phyloP scores from a whole-genome alignment of 1,140 invertebrate genomes.

The Drosophila nasuta region DNA sequence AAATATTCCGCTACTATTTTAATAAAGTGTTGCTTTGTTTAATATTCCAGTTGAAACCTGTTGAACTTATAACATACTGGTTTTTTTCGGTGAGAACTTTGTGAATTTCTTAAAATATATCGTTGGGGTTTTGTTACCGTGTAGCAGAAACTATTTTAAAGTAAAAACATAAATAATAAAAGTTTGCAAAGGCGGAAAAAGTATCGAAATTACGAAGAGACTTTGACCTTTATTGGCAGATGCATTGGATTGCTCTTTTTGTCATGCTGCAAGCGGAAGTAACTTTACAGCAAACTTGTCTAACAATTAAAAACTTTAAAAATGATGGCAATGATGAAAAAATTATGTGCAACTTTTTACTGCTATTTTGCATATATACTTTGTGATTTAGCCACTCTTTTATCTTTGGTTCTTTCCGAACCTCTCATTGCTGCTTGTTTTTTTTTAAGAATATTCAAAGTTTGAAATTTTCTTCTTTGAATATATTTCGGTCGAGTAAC shows the following conservation, averaged over 20 bases:
- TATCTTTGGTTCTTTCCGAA: no score
- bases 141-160: constrained; percentile 2
- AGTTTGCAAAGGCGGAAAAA: background rate
- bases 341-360: no score
- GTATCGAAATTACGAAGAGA: background rate
- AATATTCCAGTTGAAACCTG: background rate
- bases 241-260: background rate
- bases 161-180: constrained; percentile 7
- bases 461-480: no score
- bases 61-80: background rate
- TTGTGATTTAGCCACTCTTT: no score
- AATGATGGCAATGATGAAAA: background rate
- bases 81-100: background rate
- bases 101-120: background rate
- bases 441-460: no score
- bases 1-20: background rate
- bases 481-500: no score
- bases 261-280: background rate
- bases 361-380: no score
- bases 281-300: background rate
- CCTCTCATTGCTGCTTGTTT: no score
- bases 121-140: background rate
- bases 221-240: background rate
- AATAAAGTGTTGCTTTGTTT: background rate
- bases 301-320: background rate